These are phyloP conservation scores for Calephelis virginiensis DNA, from an alignment of 1,140 invertebrate species.

Conservation along the genomic window DNA sequence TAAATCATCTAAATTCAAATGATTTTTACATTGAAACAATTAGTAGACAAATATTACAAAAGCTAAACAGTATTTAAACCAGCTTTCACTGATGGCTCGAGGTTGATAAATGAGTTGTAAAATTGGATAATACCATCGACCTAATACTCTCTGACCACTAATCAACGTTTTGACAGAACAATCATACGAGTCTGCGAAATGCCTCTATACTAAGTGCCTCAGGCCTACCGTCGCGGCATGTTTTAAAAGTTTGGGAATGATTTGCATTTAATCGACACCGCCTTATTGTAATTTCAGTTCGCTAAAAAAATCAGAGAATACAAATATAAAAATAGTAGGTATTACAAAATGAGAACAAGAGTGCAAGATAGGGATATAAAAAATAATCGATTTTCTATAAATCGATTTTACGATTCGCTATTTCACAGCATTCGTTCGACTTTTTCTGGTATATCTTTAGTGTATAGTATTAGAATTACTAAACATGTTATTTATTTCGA, in stretches of 20 bases:
- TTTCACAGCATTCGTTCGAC: too few species aligned
- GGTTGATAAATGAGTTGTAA: conserved; percentile 47
- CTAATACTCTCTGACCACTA: conserved; percentile 29
- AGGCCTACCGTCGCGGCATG: too few species aligned
- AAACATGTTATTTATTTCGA: too few species aligned
- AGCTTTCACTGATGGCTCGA: conserved; percentile 46
- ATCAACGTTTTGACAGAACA: conserved; percentile 57
- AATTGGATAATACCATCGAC: conserved; percentile 45
- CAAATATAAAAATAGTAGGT: too few species aligned
- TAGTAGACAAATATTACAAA: background rate
- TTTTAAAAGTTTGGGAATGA: background rate
- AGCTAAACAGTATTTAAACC: background rate
- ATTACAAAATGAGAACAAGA: too few species aligned
- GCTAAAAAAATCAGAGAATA: background rate
- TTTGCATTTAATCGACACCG: background rate
- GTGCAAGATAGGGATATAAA: too few species aligned
- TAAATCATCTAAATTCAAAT: background rate
- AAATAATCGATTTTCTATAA: too few species aligned
- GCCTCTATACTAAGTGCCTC: background rate
- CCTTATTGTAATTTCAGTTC: background rate
- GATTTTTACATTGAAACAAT: background rate
- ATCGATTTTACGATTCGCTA: too few species aligned
- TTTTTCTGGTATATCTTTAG: too few species aligned
- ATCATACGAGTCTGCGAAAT: conserved; percentile 34
- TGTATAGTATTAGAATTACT: too few species aligned